Conservation (phyloP, 1,140 invertebrate genomes). For the Drepana arcuata region DNA sequence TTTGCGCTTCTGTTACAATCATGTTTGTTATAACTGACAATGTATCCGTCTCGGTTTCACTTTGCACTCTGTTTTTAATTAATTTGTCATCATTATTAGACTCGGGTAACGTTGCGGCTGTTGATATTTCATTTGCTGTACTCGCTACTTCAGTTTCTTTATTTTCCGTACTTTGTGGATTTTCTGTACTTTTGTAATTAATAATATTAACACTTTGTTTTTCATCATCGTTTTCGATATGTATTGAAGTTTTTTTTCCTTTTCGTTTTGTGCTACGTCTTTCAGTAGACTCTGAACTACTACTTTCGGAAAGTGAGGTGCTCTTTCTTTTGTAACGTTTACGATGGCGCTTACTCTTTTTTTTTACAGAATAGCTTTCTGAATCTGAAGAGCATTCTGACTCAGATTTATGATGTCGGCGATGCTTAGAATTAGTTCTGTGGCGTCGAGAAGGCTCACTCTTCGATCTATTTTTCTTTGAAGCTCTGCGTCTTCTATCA, state of each 20-base stretch:
- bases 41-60: constrained; percentile 66
- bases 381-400: constrained; percentile 55
- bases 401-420: constrained; percentile 32
- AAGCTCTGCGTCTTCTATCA: constrained; percentile 32
- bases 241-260: constrained; percentile 63
- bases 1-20: constrained; percentile 68
- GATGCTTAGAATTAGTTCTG: constrained; percentile 37
- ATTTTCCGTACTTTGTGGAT: constrained; percentile 21
- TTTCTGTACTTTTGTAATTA: constrained; percentile 48
- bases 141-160: constrained; percentile 22
- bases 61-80: constrained; percentile 45
- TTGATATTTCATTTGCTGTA: constrained; percentile 23
- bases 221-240: constrained; percentile 55
- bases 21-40: constrained; percentile 64
- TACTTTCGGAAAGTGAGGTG: constrained; percentile 43
- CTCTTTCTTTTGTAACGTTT: constrained; percentile 46
- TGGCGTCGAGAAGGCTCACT: constrained; percentile 56
- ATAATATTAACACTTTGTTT: constrained; percentile 63
- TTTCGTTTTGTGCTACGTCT: constrained; percentile 46
- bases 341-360: constrained; percentile 43
- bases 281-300: constrained; percentile 51
- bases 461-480: constrained; percentile 54
- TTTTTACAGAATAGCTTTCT: constrained; percentile 39
- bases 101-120: constrained; percentile 31
- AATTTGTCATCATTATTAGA: constrained; percentile 32